Percentiles rank a stretch among this genome's conserved stretches.
These are phyloP conservation scores for Megaceryle torquata DNA, from an alignment of 2,113 vertebrate genomes.

Conservation along the genomic window DNA sequence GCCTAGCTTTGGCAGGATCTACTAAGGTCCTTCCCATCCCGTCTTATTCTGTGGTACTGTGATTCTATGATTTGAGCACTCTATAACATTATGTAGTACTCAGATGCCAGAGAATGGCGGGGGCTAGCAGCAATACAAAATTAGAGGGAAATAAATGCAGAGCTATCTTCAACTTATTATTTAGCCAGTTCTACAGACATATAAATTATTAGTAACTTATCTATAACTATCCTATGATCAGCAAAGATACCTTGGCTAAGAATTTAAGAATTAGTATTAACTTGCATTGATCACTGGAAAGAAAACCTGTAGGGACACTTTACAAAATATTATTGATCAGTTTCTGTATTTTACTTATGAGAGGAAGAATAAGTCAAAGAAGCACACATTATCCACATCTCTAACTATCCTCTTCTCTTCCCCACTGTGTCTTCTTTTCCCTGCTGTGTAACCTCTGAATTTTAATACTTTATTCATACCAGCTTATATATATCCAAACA, in stretches of 20 bases:
- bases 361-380: background rate
- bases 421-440: background rate
- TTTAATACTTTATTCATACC: background rate
- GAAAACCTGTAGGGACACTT: background rate
- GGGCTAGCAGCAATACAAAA: background rate
- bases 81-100: background rate
- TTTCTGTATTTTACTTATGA: background rate
- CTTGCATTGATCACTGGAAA: background rate
- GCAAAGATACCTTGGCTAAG: background rate
- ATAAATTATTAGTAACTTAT: background rate
- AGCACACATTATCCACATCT: background rate
- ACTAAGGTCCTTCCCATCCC: background rate
- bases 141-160: background rate
- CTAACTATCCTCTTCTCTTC: background rate
- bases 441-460: background rate
- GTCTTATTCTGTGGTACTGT: background rate
- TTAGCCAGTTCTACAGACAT: background rate
- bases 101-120: background rate
- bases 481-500: background rate
- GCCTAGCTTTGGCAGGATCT: background rate
- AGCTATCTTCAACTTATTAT: background rate
- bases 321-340: background rate
- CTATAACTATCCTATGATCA: background rate
- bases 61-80: background rate
- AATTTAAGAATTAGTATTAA: background rate